Evolutionary conservation across 35 echinoderm and acorn worm genomes (phyloP).

Genomic region (Amphiura filiformis): DNA sequence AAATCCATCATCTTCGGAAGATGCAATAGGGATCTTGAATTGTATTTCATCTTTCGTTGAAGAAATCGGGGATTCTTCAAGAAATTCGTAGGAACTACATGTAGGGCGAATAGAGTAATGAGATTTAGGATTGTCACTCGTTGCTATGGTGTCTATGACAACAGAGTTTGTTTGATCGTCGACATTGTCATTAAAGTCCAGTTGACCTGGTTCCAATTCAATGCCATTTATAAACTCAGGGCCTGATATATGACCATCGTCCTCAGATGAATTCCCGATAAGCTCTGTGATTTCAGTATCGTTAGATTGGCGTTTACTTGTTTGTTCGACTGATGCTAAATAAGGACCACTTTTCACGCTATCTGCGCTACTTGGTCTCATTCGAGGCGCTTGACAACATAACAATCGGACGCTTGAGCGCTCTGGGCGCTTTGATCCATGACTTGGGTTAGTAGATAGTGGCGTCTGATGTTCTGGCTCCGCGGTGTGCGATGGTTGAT

Average conservation of each 20-base stretch:
- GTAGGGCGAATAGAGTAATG: neutral
- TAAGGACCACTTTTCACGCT: neutral
- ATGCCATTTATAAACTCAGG: constrained; percentile 2
- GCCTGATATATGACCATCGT: neutral
- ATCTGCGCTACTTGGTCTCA: neutral
- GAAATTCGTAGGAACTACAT: neutral
- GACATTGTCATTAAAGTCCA: neutral
- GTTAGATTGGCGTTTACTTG: neutral
- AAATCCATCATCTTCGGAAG: no score
- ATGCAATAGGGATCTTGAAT: neutral
- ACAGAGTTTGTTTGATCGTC: neutral
- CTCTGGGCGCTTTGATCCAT: no score
- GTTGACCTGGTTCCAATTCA: neutral
- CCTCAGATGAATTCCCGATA: neutral
- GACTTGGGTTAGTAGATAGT: no score
- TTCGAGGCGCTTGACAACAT: neutral
- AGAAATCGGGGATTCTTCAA: no score
- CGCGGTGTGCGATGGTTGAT: no score
- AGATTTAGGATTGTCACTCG: neutral
- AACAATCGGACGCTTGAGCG: neutral
- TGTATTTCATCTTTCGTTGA: neutral
- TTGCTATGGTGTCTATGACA: neutral
- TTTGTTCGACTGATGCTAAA: neutral
- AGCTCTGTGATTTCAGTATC: neutral
- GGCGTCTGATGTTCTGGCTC: no score